Evolutionary conservation across 2,888 invertebrate species (phyloP).

Genomic region (Patella depressa): DNA sequence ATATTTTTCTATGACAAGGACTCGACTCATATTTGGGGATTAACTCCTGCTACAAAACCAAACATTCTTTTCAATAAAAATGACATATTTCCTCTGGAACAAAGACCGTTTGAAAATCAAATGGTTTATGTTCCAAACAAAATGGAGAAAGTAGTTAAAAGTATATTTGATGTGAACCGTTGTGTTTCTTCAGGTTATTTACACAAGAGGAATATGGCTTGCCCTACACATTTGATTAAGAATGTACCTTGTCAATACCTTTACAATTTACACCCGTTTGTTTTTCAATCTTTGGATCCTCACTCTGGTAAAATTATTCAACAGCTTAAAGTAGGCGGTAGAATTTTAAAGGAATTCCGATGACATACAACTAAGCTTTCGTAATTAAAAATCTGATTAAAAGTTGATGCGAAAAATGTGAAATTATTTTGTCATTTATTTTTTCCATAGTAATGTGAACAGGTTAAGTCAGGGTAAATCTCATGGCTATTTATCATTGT

Average conservation of each 20-base stretch:
- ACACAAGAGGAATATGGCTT: not conserved
- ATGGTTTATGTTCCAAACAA: not conserved
- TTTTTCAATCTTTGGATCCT: not conserved
- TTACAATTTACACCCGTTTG: not conserved
- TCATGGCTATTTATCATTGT: too few relatives aligned
- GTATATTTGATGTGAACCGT: not conserved
- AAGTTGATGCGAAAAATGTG: too few relatives aligned
- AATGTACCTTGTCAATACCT: not conserved
- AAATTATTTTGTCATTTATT: too few relatives aligned
- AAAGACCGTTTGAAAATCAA: not conserved
- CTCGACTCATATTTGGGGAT: not conserved
- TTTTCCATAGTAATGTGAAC: too few relatives aligned
- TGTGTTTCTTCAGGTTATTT: not conserved
- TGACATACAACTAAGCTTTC: too few relatives aligned
- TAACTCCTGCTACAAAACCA: not conserved
- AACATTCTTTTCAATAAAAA: not conserved
- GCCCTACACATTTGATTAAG: not conserved
- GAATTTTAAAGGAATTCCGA: not conserved
- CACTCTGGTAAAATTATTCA: not conserved
- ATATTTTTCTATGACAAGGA: not conserved
- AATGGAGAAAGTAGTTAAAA: not conserved
- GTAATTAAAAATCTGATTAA: too few relatives aligned
- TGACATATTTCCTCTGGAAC: not conserved
- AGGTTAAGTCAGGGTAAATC: too few relatives aligned
- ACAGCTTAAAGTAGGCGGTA: not conserved